Evolutionary conservation across 2,888 invertebrate species (phyloP), one percentile per base, ranked within the genome.

Genomic region (Tortricodes alternella): DNA sequence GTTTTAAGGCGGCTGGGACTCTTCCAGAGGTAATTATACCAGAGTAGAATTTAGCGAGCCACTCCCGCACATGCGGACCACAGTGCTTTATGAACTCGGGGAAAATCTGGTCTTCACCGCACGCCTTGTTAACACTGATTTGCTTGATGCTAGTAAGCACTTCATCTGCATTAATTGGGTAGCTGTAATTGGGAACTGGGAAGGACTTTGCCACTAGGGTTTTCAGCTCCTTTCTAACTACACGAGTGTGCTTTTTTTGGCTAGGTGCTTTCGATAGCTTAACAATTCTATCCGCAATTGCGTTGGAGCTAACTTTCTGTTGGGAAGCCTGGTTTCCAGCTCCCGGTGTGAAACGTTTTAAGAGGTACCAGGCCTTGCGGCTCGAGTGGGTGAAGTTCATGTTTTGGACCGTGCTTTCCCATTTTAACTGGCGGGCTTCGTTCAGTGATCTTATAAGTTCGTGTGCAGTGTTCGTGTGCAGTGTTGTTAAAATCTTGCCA

Each of bases 301-400:
- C 24, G 23, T 13, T 15, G 1, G 41, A 23, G 24, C 23, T 6
- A 3, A 24, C 41, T 24, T 24, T 38, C 0, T 19, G 3, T 21
- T 11, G 11, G 3, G 11, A n/a, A 11, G 3, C 5, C 21, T 6
- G 11, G 7, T 16, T 15, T 2, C 2, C 11, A 11, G 8, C n/a
- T 27, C 43, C 43, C 1, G 43, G n/a, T 13, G 43, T 43, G 5
- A 43, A 27, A 4, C 43, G 15, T 43, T 27, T 43, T 5, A 43
- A 9, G 1, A 43, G 43, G 27, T 24, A 27, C 43, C 43, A 43
- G 27, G 43, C 43, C 16, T 27, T 43, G n/a, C 27, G 43, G 9
- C 43, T 43, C 1, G 43, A 43, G 43, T 43, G 43, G 3, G 24
- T 27, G 16, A 43, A 43, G 9, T 43, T 43, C 43, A 43, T 43